Base-by-base conservation (phyloP, 1,140 invertebrate species). In the Trichoplusia ni region DNA sequence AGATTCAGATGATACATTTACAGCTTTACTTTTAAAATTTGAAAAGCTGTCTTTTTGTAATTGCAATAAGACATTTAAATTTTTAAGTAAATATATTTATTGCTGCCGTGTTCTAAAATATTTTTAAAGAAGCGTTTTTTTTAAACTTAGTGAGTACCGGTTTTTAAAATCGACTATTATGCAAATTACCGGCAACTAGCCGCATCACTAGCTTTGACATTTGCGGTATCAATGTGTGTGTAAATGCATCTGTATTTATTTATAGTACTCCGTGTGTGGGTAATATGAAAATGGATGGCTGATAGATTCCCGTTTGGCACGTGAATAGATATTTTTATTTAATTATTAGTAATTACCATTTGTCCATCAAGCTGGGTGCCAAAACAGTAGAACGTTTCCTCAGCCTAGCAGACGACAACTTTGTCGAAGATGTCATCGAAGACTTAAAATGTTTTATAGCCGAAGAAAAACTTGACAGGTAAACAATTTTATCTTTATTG, bases 361-460 rank as follows among this genome's bases (percentile, higher is more conserved):
- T 73, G 58, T 69, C 67, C 85, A 83, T 79, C 89, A 91, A 91
- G 77, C 90, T 91, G 90, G 90, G 88, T 90, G 78, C 90, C 86
- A 90, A 89, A 89, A 89, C 84, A 61, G 79, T 89, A 44, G 89
- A 90, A 68, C 81, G 84, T 59, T 86, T 91, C 67, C 71, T 91
- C 38, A 87, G 81, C 75, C 77, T 88, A 63, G 89, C 87, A 53
- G 89, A 91, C 79, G 79, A 78, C 49, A 82, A 81, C 75, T 91
- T 91, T 72, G 76, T 90, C 69, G 87, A 91, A 63, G 85, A 90
- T 88, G 89, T 90, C 64, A 90, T 82, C 72, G 87, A 90, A 75
- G 87, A 89, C 78, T 62, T 91, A 72, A 88, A 85, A 90, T 89
- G 86, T 84, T 91, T 89, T 79, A 60, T 86, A 64, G 73, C 78